Evolutionary conservation across 2,888 invertebrate genomes (phyloP), one percentile per base, ranked within the genome.

Genomic region (Paralinhomoeus sp.): DNA sequence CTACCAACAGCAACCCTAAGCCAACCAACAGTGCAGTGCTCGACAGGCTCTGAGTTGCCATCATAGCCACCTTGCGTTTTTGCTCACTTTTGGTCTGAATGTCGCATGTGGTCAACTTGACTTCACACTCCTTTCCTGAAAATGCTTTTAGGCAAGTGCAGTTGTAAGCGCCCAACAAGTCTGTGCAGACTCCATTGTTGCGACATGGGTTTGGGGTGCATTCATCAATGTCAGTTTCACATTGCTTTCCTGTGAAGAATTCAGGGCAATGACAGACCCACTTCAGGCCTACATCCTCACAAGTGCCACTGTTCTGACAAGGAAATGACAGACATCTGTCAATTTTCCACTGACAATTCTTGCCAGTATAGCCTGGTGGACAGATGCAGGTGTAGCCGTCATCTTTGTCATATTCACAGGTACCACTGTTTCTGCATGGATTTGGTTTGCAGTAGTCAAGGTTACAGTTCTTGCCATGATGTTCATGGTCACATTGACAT

Each of bases 321-420:
- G 83, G 81, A 38, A 71, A 70, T 0, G 77, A 73, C 46, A 64
- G 64, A 64, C 87, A 89, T 67, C 87, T 85, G 67, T 85, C 75
- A 37, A 83, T 77, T 61, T 87, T 60, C 7, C 38, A 45, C 38
- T 65, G 54, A 63, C 87, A 87, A 64, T 79, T 27, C 7, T 9
- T 12, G 7, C 36, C 36, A 7, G 36, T 18, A 17, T 18, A 36
- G 36, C 7, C 20, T 7, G 17, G 5, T 36, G 20, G 36, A 17
- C 36, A 36, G 36, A 12, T 17, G 17, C 36, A 36, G 20, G 17
- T 17, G 20, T 36, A 36, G 36, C 36, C 20, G 17, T 18, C n/a
- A 17, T 36, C 20, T 7, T 36, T 7, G 5, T 36, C 17, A 17
- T 27, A 27, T 5, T 12, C 7, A 27, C 36, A 36, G 20, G 9